These are phyloP conservation scores for Erebia ligea DNA, from an alignment of 2,888 invertebrate genomes.

Conservation along the genomic window DNA sequence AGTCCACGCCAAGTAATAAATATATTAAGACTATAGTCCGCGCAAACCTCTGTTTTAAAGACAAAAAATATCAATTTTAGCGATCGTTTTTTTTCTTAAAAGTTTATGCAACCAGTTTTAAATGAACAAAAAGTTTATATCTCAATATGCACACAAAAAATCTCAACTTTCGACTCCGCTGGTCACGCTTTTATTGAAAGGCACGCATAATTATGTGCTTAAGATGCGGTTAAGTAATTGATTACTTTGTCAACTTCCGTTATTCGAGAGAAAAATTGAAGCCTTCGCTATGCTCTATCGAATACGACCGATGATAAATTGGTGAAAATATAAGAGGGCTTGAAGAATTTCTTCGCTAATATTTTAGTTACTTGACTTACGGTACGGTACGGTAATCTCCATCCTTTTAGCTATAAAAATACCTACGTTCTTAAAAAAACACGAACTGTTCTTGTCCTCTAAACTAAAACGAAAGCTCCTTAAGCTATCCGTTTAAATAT, in stretches of 20 bases:
- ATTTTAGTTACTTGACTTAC: no score
- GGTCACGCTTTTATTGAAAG: constrained; percentile 13
- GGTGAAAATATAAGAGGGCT: background rate
- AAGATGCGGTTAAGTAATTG: constrained; percentile 1
- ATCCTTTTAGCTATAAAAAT: no score
- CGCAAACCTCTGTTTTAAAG: background rate
- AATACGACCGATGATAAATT: background rate
- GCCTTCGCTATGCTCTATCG: background rate
- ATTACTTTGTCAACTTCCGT: constrained; percentile 13
- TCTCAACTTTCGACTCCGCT: constrained; percentile 5
- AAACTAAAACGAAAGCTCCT: no score
- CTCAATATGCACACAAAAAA: background rate
- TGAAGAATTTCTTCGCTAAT: background rate
- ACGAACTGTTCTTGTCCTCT: no score
- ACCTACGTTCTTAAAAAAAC: no score
- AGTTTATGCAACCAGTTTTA: constrained; percentile 3
- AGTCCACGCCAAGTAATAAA: no score
- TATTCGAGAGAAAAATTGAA: background rate
- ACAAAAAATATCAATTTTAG: constrained; percentile 6
- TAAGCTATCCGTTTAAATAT: no score
- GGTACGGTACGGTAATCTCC: no score
- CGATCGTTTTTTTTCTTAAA: constrained; percentile 7
- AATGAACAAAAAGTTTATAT: background rate
- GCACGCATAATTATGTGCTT: constrained; percentile 1
- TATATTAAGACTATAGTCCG: background rate